Conservation (phyloP, 2,113 vertebrate genomes). For the Apodemus sylvaticus region DNA sequence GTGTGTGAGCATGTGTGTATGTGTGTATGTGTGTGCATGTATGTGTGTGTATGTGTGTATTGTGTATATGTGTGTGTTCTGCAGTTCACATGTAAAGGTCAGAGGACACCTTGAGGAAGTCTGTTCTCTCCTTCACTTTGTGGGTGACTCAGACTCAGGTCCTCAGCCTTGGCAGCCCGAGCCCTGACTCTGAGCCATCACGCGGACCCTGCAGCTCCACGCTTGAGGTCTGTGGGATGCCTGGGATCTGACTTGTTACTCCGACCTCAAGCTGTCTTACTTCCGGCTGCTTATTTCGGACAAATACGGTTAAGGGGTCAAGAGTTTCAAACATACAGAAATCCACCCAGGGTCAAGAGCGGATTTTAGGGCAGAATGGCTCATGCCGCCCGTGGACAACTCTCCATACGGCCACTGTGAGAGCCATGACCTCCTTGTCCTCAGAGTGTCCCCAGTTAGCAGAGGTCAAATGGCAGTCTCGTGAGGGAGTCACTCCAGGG, state of each 20-base stretch:
- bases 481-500: background rate
- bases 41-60: too few species aligned
- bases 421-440: background rate
- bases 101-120: background rate
- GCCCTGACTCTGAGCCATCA: background rate
- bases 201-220: background rate
- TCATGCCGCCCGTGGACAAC: background rate
- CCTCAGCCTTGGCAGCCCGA: background rate
- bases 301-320: background rate
- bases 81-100: background rate
- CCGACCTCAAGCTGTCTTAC: background rate
- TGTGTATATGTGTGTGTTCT: background rate
- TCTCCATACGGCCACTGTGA: background rate
- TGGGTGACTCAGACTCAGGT: background rate
- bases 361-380: slow-evolving; percentile 21
- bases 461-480: background rate
- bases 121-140: background rate
- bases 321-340: background rate
- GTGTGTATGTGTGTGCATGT: too few species aligned
- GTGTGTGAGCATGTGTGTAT: too few species aligned
- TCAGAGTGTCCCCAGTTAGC: background rate
- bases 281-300: background rate
- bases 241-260: background rate
- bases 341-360: background rate
- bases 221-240: background rate